Percentiles rank a stretch among this genome's conserved stretches.
phyloP scores from a whole-genome alignment of 2,113 vertebrate genomes.

The Actenoides lindsayi region DNA sequence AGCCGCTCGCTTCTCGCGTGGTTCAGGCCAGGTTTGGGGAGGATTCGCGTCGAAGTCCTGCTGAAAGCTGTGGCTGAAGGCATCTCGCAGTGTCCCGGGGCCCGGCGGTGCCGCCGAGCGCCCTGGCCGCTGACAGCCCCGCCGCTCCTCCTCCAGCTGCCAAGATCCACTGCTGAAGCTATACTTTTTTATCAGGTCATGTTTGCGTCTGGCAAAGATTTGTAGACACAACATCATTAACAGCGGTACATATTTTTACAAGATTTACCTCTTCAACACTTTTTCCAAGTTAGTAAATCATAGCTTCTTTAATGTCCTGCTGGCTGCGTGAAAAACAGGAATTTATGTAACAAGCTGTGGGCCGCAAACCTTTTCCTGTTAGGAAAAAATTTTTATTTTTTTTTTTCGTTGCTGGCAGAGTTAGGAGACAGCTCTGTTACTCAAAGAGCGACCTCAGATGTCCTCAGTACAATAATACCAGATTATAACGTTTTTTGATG shows the following conservation, averaged over 20 bases:
- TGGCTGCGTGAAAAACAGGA: conserved; percentile 82
- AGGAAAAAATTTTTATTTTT: conserved; percentile 61
- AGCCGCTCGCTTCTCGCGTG: fast-evolving
- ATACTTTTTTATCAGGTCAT: conserved; percentile 44
- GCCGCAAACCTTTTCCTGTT: conserved; percentile 83
- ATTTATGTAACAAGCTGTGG: conserved; percentile 80
- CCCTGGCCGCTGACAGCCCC: neutral
- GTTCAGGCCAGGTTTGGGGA: neutral
- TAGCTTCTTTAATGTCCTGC: conserved; percentile 75
- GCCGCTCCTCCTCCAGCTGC: neutral
- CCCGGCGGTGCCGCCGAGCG: fast-evolving
- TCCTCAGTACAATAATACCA: conserved; percentile 76
- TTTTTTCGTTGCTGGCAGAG: conserved; percentile 78
- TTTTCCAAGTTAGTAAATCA: conserved; percentile 72
- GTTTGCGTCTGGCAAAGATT: conserved; percentile 47
- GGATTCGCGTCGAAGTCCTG: neutral
- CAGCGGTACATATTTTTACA: conserved; percentile 62
- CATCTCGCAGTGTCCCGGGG: fast-evolving
- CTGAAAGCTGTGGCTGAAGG: neutral
- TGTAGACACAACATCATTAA: conserved; percentile 69
- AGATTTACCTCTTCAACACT: conserved; percentile 67
- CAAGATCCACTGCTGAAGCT: conserved; percentile 10
- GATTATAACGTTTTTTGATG: conserved; percentile 76
- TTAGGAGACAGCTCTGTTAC: conserved; percentile 74
- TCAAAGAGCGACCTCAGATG: conserved; percentile 81